Evolutionary conservation across 2,797 vertebrate genomes (phyloP).

Genomic region (Anabacerthia variegaticeps): DNA sequence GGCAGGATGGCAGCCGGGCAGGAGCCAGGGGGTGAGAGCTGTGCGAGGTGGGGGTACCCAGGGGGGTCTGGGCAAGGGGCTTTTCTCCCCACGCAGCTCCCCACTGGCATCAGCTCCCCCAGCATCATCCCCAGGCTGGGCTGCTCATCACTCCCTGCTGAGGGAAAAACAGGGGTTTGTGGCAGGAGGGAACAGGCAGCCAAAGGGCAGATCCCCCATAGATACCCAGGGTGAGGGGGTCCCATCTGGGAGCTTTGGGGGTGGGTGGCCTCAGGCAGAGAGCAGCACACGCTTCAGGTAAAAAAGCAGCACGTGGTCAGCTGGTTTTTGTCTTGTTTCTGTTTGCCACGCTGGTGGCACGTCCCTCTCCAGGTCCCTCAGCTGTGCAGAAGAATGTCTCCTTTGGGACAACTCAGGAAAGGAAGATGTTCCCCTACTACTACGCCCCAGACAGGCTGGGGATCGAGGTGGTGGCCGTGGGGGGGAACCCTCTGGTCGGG

Average conservation of each 20-base stretch:
- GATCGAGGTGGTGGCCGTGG: constrained; percentile 43
- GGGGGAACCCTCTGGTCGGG: constrained; percentile 54
- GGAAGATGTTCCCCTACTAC: constrained; percentile 74
- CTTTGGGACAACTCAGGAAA: constrained; percentile 79
- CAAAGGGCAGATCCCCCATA: background rate
- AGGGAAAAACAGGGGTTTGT: background rate
- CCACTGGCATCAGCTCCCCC: fast-evolving
- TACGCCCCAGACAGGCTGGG: constrained; percentile 73
- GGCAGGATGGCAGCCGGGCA: background rate
- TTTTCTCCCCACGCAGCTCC: background rate
- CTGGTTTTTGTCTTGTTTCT: background rate
- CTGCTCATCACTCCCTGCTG: background rate
- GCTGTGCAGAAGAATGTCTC: background rate
- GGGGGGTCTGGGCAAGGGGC: fast-evolving
- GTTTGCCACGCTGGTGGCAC: background rate
- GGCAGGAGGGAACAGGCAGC: background rate
- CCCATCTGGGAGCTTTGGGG: background rate
- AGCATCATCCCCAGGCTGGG: fast-evolving
- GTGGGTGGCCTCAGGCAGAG: background rate
- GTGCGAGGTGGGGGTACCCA: fast-evolving
- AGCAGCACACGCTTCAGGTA: background rate
- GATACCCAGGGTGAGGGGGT: background rate
- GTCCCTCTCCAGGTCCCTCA: constrained; percentile 3
- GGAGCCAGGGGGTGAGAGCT: background rate
- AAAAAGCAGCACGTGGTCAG: background rate